phyloP scores from a whole-genome alignment of 2,888 invertebrate genomes.

The Pollenia amentaria region DNA sequence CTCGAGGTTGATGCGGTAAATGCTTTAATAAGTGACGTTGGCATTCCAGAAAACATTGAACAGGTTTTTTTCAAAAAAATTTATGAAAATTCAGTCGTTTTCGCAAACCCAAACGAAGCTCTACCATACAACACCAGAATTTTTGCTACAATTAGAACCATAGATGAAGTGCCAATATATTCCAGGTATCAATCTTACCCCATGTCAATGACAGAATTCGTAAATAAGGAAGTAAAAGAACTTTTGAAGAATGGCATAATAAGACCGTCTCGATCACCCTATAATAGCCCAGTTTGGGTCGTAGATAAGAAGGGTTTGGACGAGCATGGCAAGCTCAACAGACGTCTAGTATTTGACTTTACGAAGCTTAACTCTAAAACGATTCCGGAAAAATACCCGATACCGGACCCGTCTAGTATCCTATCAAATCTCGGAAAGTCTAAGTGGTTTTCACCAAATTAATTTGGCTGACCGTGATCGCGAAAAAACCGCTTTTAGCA shows the following conservation, averaged over 20 bases:
- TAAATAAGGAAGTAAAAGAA: slow-evolving; percentile 38
- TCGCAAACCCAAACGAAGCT: slow-evolving; percentile 29
- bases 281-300: slow-evolving; percentile 28
- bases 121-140: slow-evolving; percentile 41
- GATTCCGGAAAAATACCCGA: slow-evolving; percentile 51
- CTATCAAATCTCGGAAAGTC: slow-evolving; percentile 53
- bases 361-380: slow-evolving; percentile 49
- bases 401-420: slow-evolving; percentile 45
- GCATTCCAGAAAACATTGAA: background rate
- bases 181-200: slow-evolving; percentile 20
- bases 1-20: background rate
- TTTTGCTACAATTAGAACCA: slow-evolving; percentile 48
- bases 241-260: background rate
- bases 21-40: background rate
- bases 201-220: slow-evolving; percentile 15
- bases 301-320: too few relatives aligned
- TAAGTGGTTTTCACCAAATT: slow-evolving; percentile 65
- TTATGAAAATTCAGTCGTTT: slow-evolving; percentile 8
- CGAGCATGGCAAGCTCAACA: slow-evolving; percentile 41
- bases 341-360: slow-evolving; percentile 54
- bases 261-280: slow-evolving; percentile 38
- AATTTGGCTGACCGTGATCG: slow-evolving; percentile 53
- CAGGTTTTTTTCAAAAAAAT: background rate
- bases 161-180: slow-evolving; percentile 34
- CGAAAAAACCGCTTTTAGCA: slow-evolving; percentile 46